Evolutionary conservation across 1,140 invertebrate genomes (phyloP).

Genomic region (Hyphantria cunea): DNA sequence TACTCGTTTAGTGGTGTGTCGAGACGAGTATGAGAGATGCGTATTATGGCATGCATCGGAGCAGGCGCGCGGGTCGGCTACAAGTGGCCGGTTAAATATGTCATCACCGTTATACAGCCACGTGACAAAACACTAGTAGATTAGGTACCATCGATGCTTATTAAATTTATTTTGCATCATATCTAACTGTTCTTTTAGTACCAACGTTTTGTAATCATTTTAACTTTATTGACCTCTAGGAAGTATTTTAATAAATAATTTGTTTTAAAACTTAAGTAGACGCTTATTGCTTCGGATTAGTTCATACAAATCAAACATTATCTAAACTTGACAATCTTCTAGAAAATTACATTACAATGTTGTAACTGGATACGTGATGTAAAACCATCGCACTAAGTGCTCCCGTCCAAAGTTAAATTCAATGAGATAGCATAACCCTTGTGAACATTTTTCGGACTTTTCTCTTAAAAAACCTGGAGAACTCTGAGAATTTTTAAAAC

Average conservation of each 20-base stretch:
- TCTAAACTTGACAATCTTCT: no score
- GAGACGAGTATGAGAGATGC: conserved; percentile 24
- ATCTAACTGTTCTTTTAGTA: conserved; percentile 15
- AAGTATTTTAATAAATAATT: no score
- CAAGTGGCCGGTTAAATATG: conserved; percentile 59
- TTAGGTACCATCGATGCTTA: conserved; percentile 18
- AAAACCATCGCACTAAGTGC: conserved; percentile 16
- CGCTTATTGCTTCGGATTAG: no score
- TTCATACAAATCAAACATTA: conserved; percentile 1
- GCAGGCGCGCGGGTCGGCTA: conserved; percentile 25
- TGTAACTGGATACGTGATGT: conserved; percentile 24
- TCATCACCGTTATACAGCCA: conserved; percentile 63
- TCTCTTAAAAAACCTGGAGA: no score
- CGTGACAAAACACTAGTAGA: conserved; percentile 32
- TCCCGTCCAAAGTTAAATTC: conserved; percentile 13
- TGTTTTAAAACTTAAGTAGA: no score
- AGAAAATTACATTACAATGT: conserved; percentile 11
- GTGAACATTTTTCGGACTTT: no score
- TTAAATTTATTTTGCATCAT: conserved; percentile 23
- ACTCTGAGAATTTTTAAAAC: no score
- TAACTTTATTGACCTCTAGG: no score
- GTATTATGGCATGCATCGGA: conserved; percentile 34
- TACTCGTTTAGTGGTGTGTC: conserved; percentile 25
- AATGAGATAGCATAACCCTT: conserved; percentile 24
- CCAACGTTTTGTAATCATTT: no score